phyloP scores from a whole-genome alignment of 2,888 invertebrate genomes.

The Formica aserva region DNA sequence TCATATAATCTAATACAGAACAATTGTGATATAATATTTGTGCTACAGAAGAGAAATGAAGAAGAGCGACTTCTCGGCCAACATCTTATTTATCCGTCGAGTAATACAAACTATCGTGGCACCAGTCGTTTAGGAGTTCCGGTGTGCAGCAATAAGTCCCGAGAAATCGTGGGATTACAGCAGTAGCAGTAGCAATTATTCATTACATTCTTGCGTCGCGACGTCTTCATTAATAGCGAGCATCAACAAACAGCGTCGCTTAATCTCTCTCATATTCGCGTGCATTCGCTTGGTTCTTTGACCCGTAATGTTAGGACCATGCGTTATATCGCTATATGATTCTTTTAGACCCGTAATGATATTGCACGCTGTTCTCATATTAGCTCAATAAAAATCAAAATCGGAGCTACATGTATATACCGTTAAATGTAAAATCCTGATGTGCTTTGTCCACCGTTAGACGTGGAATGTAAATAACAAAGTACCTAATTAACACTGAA shows the following conservation, averaged over 20 bases:
- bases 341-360: conserved; percentile 21
- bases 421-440: conserved; percentile 29
- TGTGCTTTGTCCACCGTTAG: conserved; percentile 12
- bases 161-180: conserved; percentile 26
- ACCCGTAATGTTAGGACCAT: background rate
- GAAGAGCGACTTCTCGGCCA: conserved; percentile 6
- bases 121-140: conserved; percentile 52
- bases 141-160: conserved; percentile 26
- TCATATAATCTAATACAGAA: conserved; percentile 8
- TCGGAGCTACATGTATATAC: conserved; percentile 6
- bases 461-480: background rate
- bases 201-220: conserved; percentile 6
- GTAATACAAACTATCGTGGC: conserved; percentile 56
- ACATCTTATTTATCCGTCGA: conserved; percentile 50
- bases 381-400: conserved; percentile 27
- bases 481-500: background rate
- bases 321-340: conserved; percentile 22
- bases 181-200: conserved; percentile 22
- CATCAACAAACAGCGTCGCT: conserved; percentile 22
- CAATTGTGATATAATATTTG: conserved; percentile 7
- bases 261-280: conserved; percentile 7
- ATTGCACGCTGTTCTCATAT: conserved; percentile 8
- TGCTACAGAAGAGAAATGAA: background rate
- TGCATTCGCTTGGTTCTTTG: conserved; percentile 9
- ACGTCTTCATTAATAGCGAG: conserved; percentile 32